These are phyloP conservation scores for Lycocerus yunnanus DNA, from an alignment of 2,888 invertebrate species.

Conservation along the genomic window DNA sequence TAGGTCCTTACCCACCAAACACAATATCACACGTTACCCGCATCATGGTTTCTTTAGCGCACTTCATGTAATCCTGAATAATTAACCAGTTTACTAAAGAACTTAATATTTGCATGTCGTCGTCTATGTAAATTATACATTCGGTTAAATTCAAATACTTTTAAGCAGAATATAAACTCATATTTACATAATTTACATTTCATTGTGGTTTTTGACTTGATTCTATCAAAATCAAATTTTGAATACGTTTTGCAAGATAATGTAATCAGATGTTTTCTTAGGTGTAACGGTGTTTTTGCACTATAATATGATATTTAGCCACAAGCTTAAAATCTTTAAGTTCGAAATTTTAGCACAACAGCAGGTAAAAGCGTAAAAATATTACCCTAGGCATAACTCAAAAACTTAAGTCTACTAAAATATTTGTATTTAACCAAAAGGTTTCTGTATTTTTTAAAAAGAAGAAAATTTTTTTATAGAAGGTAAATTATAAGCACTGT, in stretches of 20 bases:
- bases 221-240: background rate
- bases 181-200: constrained; percentile 28
- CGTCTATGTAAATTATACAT: constrained; percentile 31
- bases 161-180: constrained; percentile 23
- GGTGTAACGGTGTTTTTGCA: background rate
- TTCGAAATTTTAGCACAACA: background rate
- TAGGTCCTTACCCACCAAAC: constrained; percentile 21
- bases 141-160: constrained; percentile 24
- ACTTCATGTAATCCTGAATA: constrained; percentile 32
- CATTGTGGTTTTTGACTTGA: constrained; percentile 1
- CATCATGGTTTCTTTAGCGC: constrained; percentile 27
- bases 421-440: too few species aligned
- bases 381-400: background rate
- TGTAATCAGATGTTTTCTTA: background rate
- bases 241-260: background rate
- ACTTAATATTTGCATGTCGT: constrained; percentile 32
- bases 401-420: background rate
- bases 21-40: constrained; percentile 27
- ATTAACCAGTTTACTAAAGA: constrained; percentile 34
- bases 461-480: too few species aligned
- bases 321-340: background rate
- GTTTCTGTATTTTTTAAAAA: too few species aligned
- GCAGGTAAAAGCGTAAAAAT: background rate
- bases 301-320: background rate
- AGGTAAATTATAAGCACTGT: too few species aligned